Evolutionary conservation across 2,888 invertebrate genomes (phyloP), one percentile per base, ranked within the genome.

Genomic region (Pharmacophagus antenor): DNA sequence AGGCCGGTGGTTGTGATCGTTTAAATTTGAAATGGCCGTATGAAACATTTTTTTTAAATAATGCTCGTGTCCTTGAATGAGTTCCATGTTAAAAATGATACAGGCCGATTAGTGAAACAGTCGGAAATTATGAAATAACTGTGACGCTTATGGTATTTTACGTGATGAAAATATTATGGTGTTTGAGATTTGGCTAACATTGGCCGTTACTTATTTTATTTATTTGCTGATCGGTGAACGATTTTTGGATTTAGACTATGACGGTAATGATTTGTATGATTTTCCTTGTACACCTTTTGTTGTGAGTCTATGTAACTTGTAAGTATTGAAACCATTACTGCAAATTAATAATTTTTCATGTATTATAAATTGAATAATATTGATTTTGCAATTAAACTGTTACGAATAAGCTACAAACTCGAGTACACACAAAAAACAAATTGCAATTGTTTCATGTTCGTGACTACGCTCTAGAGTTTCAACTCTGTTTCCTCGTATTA

Each of bases 141-240:
- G 59, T 57, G 64, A 59, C 41, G 56, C 20, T 61, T 21, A 22
- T n/a, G 42, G 41, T 58, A 27, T 27, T 42, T 50, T 23, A 61
- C 65, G 67, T 66, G 69, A 77, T 65, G 64, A 74, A 71, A 69
- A 72, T 76, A 73, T 80, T 83, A 88, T 88, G 82, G 75, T 81
- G 77, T 83, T 85, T 70, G 80, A 83, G 67, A 77, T 76, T 64
- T 82, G 83, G 78, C 62, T 84, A 57, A 73, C 70, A 56, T 65
- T 84, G 61, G 79, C 76, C 62, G 69, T 73, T 23, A 72, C 75
- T 44, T 84, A 82, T 67, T 70, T 72, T 71, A 71, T 80, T 48
- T 80, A 76, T 67, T 66, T 80, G 63, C 55, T 84, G 67, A 74
- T 74, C 63, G 71, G 67, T 71, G 83, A 80, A 57, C 74, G 80